Base-by-base conservation (phyloP, 30 jellyfish, hydroid and myxozoan genomes). In the Cassiopea xamachana region DNA sequence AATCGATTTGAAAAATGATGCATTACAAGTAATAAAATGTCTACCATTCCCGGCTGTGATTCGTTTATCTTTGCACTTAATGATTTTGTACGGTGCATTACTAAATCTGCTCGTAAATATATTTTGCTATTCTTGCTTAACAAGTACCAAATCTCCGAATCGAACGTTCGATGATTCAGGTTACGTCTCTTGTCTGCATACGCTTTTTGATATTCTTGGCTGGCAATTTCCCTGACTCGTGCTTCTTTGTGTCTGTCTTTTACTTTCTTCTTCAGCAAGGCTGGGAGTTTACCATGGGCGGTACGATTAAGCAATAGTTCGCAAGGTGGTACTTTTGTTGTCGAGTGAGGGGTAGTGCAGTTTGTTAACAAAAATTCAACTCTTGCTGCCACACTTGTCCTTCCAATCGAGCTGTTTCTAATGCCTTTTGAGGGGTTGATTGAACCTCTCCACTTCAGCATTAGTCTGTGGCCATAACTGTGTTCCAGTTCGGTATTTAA, bases 381-480 rank as follows among this genome's bases (percentile, higher is more conserved):
- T 79, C 88, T 79, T 51, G 80, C 39, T 60, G 55, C 88, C 88
- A 79, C 43, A n/a, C 59, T 60, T 50, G 47, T 17, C 77, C 43
- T 79, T 79, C 88, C 7, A 55, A n/a, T 15, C 10, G 77, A 16
- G 88, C 88, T 16, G 80, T 60, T 79, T 79, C 80, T n/a, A 79
- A 13, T 16, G 77, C 77, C 60, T 79, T 60, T 17, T 72, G 44
- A 47, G 44, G 55, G 77, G 88, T 55, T 43, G 48, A 16, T 46
- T 79, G 43, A 79, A 51, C 16, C 79, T 8, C 60, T 79, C 80
- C 6, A 79, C 88, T 17, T 79, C 13, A 10, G 77, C 88, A 39
- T 79, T 79, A 46, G 50, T 72, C 60, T 79, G 88, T 46, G 77
- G 88, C 88, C 88, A 79, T 44, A 50, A 50, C 5, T 1, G 88